phyloP scores from a whole-genome alignment of 1,140 invertebrate genomes.

The Muscidifurax raptorellus region DNA sequence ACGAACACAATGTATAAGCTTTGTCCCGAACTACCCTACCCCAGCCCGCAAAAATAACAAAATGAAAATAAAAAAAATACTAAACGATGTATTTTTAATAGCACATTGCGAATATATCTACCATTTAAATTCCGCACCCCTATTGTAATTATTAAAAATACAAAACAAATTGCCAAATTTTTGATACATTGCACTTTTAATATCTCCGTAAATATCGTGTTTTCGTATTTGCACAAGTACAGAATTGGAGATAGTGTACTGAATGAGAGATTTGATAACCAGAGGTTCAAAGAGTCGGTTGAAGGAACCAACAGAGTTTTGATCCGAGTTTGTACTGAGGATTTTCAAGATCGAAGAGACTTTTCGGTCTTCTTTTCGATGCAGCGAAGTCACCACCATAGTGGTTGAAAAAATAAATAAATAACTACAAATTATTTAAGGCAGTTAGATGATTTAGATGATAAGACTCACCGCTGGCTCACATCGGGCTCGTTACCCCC shows the following conservation, averaged over 20 bases:
- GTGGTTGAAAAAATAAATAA: constrained; percentile 62
- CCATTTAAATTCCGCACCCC: too few species aligned
- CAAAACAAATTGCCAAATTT: too few species aligned
- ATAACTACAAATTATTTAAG: constrained; percentile 40
- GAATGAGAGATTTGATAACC: constrained; percentile 90
- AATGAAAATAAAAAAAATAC: too few species aligned
- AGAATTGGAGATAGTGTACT: constrained; percentile 92
- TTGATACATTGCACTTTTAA: too few species aligned
- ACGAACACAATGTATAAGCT: too few species aligned
- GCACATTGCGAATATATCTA: too few species aligned
- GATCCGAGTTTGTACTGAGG: constrained; percentile 76
- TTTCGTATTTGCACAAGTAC: too few species aligned
- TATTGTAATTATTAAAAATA: too few species aligned
- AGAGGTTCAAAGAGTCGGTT: constrained; percentile 93
- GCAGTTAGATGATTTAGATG: not conserved
- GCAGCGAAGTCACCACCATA: constrained; percentile 67
- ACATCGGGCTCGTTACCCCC: constrained; percentile 65
- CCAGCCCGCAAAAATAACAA: too few species aligned
- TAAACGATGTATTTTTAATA: too few species aligned
- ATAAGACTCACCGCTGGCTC: constrained; percentile 49
- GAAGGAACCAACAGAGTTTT: constrained; percentile 83
- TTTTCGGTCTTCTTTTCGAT: constrained; percentile 72
- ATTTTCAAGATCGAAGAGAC: constrained; percentile 68
- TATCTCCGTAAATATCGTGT: too few species aligned
- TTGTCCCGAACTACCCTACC: too few species aligned